Conservation (phyloP, 2,113 vertebrate genomes). For the Nematolebias whitei region DNA sequence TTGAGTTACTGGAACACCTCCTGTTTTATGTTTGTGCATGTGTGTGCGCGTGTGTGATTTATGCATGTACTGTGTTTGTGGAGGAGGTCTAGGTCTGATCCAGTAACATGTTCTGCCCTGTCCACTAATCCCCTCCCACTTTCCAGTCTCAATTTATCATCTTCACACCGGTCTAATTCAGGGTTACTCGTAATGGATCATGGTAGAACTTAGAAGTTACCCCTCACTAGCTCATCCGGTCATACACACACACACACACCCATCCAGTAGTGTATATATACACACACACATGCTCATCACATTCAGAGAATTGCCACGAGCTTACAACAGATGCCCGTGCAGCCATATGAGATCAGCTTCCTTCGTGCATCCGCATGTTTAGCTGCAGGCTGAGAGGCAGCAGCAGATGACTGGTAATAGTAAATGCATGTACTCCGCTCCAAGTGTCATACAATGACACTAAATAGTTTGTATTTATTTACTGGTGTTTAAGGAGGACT, state of each 20-base stretch:
- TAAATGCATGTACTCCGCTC: slow-evolving; percentile 17
- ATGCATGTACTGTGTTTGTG: slow-evolving; percentile 42
- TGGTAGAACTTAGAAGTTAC: slow-evolving; percentile 32
- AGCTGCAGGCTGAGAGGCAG: slow-evolving; percentile 25
- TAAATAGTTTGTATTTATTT: no score
- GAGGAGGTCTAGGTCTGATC: slow-evolving; percentile 47
- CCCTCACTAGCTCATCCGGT: neutral
- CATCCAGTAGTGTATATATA: slow-evolving; percentile 18
- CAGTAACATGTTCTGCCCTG: slow-evolving; percentile 39
- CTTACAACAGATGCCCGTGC: slow-evolving; percentile 36
- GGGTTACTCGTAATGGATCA: slow-evolving; percentile 49
- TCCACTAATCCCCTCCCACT: neutral
- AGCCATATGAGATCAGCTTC: slow-evolving; percentile 31
- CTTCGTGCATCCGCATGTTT: slow-evolving; percentile 45
- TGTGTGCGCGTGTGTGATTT: slow-evolving; percentile 16
- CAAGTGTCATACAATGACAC: slow-evolving; percentile 35
- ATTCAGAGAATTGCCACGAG: slow-evolving; percentile 48
- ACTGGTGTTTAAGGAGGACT: no score
- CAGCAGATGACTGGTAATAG: slow-evolving; percentile 23
- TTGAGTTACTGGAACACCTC: slow-evolving; percentile 29
- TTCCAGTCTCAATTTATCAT: slow-evolving; percentile 50
- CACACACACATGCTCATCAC: slow-evolving; percentile 21
- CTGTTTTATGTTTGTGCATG: slow-evolving; percentile 3
- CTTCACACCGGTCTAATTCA: slow-evolving; percentile 29
- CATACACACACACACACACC: neutral